phyloP scores from a whole-genome alignment of 2,797 vertebrate species.

The Acanthurus lineatus region DNA sequence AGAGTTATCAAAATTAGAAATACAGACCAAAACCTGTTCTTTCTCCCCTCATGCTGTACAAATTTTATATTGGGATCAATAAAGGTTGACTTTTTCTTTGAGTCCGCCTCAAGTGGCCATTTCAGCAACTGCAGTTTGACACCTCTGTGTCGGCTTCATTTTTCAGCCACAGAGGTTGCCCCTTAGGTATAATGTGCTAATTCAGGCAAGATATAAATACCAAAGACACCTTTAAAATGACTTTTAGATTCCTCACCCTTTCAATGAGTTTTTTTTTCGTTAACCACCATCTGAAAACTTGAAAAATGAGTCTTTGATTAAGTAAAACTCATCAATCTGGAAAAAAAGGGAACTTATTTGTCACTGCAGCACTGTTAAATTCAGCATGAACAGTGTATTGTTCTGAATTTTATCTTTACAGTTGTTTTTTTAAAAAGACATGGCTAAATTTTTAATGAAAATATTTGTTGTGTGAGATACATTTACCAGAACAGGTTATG shows the following conservation, averaged over 20 bases:
- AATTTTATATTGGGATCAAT: too few species aligned
- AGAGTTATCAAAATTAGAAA: too few species aligned
- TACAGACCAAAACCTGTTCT: too few species aligned
- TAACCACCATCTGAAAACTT: slow-evolving; percentile 16
- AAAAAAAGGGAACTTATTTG: slow-evolving; percentile 24
- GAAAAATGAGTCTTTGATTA: background rate
- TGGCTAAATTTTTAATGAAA: background rate
- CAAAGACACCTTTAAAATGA: background rate
- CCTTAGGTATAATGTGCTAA: background rate
- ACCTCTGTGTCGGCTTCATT: too few species aligned
- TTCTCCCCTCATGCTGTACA: too few species aligned
- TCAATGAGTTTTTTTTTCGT: background rate
- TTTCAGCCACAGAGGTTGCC: too few species aligned
- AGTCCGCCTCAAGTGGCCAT: too few species aligned
- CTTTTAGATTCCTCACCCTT: background rate
- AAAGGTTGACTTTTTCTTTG: too few species aligned
- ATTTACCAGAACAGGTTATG: background rate
- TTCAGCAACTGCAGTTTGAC: too few species aligned
- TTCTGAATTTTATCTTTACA: background rate
- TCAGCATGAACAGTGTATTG: background rate
- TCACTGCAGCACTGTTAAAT: slow-evolving; percentile 20
- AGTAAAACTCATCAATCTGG: slow-evolving; percentile 8
- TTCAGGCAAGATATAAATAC: slow-evolving; percentile 13
- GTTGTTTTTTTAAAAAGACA: background rate
- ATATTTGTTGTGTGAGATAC: background rate